Conservation (phyloP, 2,113 vertebrate genomes). For the Strix uralensis region DNA sequence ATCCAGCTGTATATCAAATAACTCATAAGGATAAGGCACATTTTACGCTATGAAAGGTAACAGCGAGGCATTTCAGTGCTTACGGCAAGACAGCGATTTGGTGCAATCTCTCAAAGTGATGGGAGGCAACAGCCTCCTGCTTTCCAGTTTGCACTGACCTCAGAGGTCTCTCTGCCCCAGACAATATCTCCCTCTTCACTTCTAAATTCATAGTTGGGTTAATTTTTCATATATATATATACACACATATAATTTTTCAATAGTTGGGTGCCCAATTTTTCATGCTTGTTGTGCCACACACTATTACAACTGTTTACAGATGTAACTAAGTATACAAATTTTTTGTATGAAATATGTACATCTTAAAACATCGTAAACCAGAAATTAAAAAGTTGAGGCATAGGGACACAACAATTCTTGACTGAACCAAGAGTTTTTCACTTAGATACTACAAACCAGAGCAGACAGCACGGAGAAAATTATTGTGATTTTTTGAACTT, state of each 20-base stretch:
- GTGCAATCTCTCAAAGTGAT: background rate
- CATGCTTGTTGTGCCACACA: background rate
- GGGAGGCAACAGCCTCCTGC: background rate
- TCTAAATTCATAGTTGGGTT: background rate
- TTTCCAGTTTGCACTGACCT: background rate
- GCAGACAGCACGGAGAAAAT: background rate
- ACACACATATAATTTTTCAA: too few species aligned
- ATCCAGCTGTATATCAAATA: background rate
- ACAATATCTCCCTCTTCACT: background rate
- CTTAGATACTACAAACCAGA: background rate
- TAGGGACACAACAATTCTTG: background rate
- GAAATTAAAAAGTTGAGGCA: background rate
- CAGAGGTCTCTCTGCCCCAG: background rate
- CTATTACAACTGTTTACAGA: background rate
- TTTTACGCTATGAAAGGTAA: background rate
- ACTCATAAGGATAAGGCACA: background rate
- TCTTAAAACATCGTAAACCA: background rate
- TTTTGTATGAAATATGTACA: background rate
- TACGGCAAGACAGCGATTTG: background rate
- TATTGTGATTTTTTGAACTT: background rate
- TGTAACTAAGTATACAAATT: background rate
- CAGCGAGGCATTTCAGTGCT: background rate
- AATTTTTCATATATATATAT: too few species aligned
- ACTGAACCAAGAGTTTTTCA: background rate
- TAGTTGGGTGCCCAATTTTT: background rate